Evolutionary conservation across 2,797 vertebrate genomes (phyloP).

Genomic region (Morelia viridis): DNA sequence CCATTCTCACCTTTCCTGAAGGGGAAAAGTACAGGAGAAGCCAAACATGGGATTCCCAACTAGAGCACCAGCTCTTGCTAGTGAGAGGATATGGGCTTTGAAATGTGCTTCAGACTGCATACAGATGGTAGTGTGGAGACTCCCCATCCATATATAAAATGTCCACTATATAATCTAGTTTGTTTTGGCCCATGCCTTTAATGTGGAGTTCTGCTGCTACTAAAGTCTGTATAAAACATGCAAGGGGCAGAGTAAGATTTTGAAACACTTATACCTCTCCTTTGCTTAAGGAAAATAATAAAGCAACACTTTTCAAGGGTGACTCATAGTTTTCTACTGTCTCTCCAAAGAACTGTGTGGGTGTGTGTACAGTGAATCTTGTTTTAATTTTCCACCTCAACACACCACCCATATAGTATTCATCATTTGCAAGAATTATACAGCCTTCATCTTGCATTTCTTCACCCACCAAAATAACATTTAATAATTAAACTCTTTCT

Average conservation of each 20-base stretch:
- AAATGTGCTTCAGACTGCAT: background rate
- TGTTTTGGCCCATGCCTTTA: background rate
- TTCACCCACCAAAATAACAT: background rate
- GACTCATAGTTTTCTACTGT: background rate
- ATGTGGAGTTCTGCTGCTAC: background rate
- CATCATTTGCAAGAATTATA: background rate
- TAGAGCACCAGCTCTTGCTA: background rate
- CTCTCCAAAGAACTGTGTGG: background rate
- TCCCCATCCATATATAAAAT: background rate
- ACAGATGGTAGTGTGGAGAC: background rate
- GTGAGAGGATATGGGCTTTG: background rate
- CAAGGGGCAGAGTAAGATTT: background rate
- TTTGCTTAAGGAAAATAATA: background rate
- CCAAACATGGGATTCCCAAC: background rate
- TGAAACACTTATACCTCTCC: background rate
- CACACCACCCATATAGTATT: background rate
- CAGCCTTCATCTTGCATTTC: background rate
- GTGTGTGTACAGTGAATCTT: background rate
- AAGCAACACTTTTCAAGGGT: background rate
- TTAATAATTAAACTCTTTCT: background rate
- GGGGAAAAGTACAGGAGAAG: background rate
- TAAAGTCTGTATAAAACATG: background rate
- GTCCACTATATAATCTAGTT: background rate
- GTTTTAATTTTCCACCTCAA: background rate
- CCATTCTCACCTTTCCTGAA: background rate